Percentiles rank a stretch among this genome's conserved stretches.
phyloP scores from a whole-genome alignment of 2,113 vertebrate species.

The Gavia stellata region DNA sequence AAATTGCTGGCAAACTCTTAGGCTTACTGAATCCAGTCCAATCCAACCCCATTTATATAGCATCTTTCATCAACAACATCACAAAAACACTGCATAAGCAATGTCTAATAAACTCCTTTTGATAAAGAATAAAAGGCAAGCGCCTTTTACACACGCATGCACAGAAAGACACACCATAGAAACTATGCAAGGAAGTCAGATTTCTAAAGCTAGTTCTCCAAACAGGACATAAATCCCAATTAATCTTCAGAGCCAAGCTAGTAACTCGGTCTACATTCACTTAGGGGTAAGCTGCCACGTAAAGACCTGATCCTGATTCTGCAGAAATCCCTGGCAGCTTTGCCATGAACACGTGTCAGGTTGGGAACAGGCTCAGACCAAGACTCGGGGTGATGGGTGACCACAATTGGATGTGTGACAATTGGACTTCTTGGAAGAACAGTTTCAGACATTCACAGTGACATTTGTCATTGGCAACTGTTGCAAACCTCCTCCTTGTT shows the following conservation, averaged over 20 bases:
- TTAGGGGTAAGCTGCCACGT: not conserved
- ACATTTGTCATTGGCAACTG: not conserved
- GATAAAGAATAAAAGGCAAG: conserved; percentile 26
- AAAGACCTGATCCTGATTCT: not conserved
- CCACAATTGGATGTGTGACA: not conserved
- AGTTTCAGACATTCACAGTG: not conserved
- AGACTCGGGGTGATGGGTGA: not conserved
- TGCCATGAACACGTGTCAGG: not conserved
- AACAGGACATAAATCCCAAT: not conserved
- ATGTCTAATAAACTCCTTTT: not conserved
- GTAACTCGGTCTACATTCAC: fast-evolving
- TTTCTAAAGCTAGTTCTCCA: not conserved
- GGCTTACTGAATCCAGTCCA: conserved; percentile 22
- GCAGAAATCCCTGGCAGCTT: not conserved
- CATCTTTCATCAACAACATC: conserved; percentile 43
- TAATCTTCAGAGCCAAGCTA: not conserved
- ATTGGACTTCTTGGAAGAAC: not conserved
- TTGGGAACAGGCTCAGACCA: fast-evolving
- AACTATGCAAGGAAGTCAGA: not conserved
- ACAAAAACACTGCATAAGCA: conserved; percentile 26
- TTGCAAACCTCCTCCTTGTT: not conserved
- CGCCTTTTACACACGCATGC: not conserved
- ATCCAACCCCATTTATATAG: not conserved
- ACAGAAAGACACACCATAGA: not conserved
- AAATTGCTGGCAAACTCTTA: conserved; percentile 41